A percentile compares a stretch with the other conserved stretches of the same genome.
Evolutionary conservation across 2,888 invertebrate species (phyloP).

Genomic region (Trissolcus japonicus): DNA sequence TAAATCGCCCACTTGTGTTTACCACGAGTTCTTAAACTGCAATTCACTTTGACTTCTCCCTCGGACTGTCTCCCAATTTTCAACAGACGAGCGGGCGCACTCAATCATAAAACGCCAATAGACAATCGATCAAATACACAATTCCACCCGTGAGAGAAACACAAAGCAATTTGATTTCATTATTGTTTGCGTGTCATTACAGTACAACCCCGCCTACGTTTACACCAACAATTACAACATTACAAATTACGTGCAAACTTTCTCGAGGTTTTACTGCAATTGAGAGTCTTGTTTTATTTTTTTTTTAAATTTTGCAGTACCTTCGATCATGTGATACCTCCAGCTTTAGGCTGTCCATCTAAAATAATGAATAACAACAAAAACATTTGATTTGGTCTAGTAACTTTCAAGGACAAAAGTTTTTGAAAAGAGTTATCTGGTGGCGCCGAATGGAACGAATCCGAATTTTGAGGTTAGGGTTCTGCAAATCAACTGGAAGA

Average conservation of each 20-base stretch:
- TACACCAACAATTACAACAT: conserved; percentile 1
- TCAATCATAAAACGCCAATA: not conserved
- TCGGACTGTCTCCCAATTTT: conserved; percentile 11
- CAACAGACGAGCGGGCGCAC: not conserved
- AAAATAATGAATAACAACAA: conserved; percentile 48
- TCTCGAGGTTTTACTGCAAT: conserved; percentile 27
- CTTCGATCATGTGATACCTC: conserved; percentile 35
- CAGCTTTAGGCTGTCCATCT: conserved; percentile 43
- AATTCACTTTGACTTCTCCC: conserved; percentile 23
- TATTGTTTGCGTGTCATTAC: conserved; percentile 9
- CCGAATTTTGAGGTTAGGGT: too few relatives aligned
- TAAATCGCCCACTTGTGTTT: conserved; percentile 47
- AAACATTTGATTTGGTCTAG: conserved; percentile 19
- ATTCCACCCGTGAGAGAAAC: too few relatives aligned
- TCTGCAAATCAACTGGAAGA: too few relatives aligned
- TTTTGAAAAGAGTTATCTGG: too few relatives aligned
- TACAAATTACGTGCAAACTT: conserved; percentile 2
- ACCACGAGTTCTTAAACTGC: conserved; percentile 25
- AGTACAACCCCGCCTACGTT: conserved; percentile 27
- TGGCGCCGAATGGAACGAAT: too few relatives aligned
- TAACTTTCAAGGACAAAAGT: too few relatives aligned
- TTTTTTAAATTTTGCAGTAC: conserved; percentile 24
- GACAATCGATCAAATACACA: too few relatives aligned
- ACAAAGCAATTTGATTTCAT: too few relatives aligned
- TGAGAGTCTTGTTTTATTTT: not conserved